Conservation (phyloP, 2,888 invertebrate genomes). For the Lathronympha strigana region DNA sequence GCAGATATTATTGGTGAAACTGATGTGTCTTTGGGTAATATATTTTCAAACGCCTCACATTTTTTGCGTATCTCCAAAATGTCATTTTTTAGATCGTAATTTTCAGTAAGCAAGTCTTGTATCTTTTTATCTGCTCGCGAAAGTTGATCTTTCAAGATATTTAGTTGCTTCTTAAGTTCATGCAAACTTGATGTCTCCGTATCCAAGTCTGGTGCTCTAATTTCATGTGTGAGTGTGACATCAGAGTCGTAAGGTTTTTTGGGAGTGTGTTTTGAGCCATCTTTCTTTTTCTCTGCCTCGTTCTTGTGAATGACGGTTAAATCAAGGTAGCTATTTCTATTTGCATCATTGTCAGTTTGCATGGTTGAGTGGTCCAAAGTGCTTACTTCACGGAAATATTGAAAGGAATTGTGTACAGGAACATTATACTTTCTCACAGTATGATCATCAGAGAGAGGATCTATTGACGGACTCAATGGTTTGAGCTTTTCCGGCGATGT, state of each 20-base stretch:
- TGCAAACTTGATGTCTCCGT: neutral
- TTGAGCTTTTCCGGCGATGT: neutral
- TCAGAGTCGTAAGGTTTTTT: neutral
- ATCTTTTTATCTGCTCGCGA: neutral
- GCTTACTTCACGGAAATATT: neutral
- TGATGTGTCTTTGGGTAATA: neutral
- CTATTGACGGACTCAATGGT: neutral
- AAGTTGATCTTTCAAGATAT: neutral
- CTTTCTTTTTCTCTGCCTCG: neutral
- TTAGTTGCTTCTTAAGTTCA: neutral
- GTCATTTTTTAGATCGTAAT: neutral
- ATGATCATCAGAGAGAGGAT: neutral
- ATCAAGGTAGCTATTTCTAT: neutral
- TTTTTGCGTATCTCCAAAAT: neutral
- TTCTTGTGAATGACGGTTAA: neutral
- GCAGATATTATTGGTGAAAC: no score
- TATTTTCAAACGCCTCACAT: neutral
- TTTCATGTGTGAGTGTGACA: neutral
- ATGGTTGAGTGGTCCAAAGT: neutral
- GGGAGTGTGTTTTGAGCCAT: neutral
- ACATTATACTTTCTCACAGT: slow-evolving; percentile 2
- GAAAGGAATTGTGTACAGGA: slow-evolving; percentile 4
- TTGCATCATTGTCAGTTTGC: neutral
- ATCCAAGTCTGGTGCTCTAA: neutral
- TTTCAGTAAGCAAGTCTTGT: neutral